Evolutionary conservation across 1,140 invertebrate species (phyloP).

Genomic region (Drosophila busckii): DNA sequence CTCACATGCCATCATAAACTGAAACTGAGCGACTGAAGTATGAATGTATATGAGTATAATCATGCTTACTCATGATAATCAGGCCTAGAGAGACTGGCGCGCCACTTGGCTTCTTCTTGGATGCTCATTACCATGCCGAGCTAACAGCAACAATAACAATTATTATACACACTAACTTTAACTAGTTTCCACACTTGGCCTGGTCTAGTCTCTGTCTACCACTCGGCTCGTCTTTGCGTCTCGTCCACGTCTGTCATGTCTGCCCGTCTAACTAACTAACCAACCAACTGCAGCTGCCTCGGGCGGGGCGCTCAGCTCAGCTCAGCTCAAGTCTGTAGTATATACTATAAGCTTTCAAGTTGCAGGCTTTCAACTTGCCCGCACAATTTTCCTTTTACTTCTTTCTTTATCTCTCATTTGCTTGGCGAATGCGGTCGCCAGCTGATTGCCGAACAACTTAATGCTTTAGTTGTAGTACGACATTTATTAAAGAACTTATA

Average conservation of each 20-base stretch:
- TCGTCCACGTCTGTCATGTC: neutral
- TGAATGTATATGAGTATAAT: conserved; percentile 54
- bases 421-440: conserved; percentile 68
- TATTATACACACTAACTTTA: conserved; percentile 64
- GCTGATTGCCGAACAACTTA: neutral
- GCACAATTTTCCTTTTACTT: conserved; percentile 69
- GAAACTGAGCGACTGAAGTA: conserved; percentile 2
- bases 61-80: conserved; percentile 74
- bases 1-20: conserved; percentile 22
- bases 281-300: conserved; percentile 15
- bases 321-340: too few relatives aligned
- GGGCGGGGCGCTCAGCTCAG: conserved; percentile 18
- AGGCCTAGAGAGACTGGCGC: too few relatives aligned
- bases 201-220: conserved; percentile 57
- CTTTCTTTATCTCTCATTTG: conserved; percentile 63
- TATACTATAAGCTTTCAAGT: conserved; percentile 3
- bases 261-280: conserved; percentile 1
- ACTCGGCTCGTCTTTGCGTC: too few relatives aligned
- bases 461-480: neutral
- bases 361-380: conserved; percentile 44
- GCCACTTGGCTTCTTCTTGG: conserved; percentile 38
- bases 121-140: conserved; percentile 66
- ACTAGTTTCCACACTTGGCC: conserved; percentile 76
- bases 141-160: conserved; percentile 63
- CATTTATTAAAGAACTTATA: too few relatives aligned